Conservation (phyloP, 2,888 invertebrate genomes). For the Hecatera dysodea region DNA sequence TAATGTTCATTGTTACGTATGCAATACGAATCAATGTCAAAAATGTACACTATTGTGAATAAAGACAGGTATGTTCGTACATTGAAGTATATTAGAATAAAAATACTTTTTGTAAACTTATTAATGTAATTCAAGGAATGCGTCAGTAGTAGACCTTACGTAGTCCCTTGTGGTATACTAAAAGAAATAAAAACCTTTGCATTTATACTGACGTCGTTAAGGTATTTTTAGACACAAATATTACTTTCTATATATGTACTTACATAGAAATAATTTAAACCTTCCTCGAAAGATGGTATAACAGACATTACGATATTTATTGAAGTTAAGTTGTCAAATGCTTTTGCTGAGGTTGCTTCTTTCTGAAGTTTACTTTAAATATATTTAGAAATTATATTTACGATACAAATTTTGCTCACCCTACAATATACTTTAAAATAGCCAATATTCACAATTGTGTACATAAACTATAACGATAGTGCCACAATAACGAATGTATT, state of each 20-base stretch:
- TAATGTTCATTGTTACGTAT: conserved; percentile 52
- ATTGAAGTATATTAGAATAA: not conserved
- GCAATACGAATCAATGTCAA: conserved; percentile 52
- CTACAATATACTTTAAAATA: not conserved
- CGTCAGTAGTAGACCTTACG: not conserved
- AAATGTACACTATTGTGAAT: conserved; percentile 39
- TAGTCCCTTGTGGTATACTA: not conserved
- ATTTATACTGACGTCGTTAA: not conserved
- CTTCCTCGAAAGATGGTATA: not conserved
- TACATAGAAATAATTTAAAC: not conserved
- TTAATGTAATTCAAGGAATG: not conserved
- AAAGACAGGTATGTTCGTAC: not conserved
- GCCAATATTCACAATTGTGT: conserved; percentile 26
- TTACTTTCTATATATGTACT: not conserved
- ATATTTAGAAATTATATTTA: not conserved
- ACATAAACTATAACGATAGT: conserved; percentile 27
- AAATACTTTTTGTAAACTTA: not conserved
- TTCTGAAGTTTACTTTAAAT: not conserved
- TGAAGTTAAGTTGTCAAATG: not conserved
- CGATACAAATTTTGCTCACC: not conserved
- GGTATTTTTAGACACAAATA: not conserved
- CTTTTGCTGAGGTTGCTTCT: not conserved
- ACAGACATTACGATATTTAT: not conserved
- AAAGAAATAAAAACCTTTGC: not conserved
- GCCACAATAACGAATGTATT: conserved; percentile 43